A percentile compares a stretch with the other conserved stretches of the same genome.
Conservation (phyloP, 30 jellyfish, hydroid and myxozoan genomes). For the Phacellophora camtschatica region DNA sequence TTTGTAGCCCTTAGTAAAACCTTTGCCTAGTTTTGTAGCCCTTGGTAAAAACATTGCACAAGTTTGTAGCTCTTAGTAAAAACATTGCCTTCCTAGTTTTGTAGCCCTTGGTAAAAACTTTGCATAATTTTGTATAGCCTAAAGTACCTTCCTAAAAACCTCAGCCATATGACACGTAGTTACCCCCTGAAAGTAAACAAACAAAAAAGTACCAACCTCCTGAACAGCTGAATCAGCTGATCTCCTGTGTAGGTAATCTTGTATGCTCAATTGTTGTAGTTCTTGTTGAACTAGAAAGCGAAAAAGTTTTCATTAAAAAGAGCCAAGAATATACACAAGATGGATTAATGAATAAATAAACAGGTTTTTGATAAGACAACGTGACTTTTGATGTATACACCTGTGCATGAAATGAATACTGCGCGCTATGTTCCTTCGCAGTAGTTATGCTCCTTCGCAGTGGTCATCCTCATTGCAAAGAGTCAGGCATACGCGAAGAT, state of each 20-base stretch:
- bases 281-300: conserved; percentile 83
- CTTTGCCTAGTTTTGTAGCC: no score
- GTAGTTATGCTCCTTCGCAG: neutral
- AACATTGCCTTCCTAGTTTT: no score
- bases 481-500: no score
- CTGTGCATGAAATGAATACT: neutral
- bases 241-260: conserved; percentile 73
- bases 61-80: no score
- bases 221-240: conserved; percentile 43
- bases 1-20: no score
- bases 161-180: neutral
- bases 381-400: neutral
- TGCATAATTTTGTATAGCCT: no score
- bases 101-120: no score
- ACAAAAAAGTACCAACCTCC: conserved; percentile 36
- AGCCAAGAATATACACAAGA: neutral
- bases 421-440: neutral
- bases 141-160: neutral
- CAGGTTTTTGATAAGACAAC: neutral
- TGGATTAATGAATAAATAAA: neutral
- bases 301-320: neutral
- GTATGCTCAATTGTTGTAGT: conserved; percentile 57
- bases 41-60: no score
- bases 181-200: neutral
- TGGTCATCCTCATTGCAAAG: no score